Evolutionary conservation across 1,140 invertebrate genomes (phyloP).

Genomic region (Glossosoma conforme): DNA sequence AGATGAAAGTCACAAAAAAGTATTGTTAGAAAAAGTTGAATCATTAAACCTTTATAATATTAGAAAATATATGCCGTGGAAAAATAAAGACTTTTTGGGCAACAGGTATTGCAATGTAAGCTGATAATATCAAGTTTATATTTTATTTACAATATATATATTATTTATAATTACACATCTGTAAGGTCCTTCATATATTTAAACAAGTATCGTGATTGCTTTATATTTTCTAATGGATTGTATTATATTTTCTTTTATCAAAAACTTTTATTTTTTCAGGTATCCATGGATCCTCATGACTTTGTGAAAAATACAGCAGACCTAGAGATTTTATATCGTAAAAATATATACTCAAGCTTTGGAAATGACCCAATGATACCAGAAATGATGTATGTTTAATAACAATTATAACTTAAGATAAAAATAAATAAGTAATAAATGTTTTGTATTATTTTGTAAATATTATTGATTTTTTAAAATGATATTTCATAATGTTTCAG

Average conservation of each 20-base stretch:
- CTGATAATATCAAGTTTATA: too few relatives aligned
- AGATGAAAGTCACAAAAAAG: neutral
- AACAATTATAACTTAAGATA: neutral
- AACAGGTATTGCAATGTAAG: constrained; percentile 3
- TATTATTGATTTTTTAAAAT: neutral
- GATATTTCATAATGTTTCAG: neutral
- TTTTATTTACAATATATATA: too few relatives aligned
- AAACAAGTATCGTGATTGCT: too few relatives aligned
- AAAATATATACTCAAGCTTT: constrained; percentile 1
- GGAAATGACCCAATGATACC: constrained; percentile 13
- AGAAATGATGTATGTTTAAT: constrained; percentile 16
- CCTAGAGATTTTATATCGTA: constrained; percentile 2
- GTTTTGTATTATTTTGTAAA: neutral
- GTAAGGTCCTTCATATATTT: too few relatives aligned
- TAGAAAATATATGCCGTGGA: constrained; percentile 13
- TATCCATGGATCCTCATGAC: neutral
- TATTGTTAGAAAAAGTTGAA: constrained; percentile 1
- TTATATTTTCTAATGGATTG: too few relatives aligned
- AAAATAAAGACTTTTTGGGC: constrained; percentile 4
- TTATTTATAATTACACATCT: too few relatives aligned
- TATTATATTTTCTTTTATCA: too few relatives aligned
- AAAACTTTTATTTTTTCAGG: constrained; percentile 6
- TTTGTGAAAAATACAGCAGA: constrained; percentile 11
- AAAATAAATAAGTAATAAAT: neutral
- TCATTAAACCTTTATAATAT: constrained; percentile 5